Evolutionary conservation across 2,888 invertebrate species (phyloP).

Genomic region (Philereme vetulata): DNA sequence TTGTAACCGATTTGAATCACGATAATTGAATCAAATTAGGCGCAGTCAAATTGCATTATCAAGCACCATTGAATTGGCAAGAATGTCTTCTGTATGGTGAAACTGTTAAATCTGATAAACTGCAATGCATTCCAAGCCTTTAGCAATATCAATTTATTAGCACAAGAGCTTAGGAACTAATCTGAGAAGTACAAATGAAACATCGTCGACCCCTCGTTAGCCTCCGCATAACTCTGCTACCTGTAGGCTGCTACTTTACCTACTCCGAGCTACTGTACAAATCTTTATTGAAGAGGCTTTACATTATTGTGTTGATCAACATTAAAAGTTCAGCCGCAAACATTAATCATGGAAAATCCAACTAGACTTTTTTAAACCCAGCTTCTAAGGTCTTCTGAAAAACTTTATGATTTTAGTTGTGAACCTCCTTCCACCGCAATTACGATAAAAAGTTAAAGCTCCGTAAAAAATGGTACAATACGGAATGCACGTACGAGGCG

Average conservation of each 20-base stretch:
- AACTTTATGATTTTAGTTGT: background rate
- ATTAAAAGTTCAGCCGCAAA: background rate
- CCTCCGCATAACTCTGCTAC: constrained; percentile 4
- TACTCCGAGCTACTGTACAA: background rate
- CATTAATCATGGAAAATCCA: background rate
- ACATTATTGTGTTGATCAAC: background rate
- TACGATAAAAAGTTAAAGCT: constrained; percentile 20
- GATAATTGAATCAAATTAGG: constrained; percentile 17
- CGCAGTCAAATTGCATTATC: constrained; percentile 14
- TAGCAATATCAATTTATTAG: constrained; percentile 6
- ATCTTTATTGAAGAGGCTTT: background rate
- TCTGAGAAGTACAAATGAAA: constrained; percentile 17
- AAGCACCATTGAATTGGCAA: constrained; percentile 13
- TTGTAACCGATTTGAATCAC: constrained; percentile 12
- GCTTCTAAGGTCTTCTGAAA: constrained; percentile 3
- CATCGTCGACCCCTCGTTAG: constrained; percentile 20
- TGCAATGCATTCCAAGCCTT: constrained; percentile 7
- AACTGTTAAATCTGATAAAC: constrained; percentile 13
- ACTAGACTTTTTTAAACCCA: background rate
- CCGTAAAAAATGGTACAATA: constrained; percentile 16
- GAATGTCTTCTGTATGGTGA: constrained; percentile 11
- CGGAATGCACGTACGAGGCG: constrained; percentile 19
- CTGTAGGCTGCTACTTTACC: constrained; percentile 1
- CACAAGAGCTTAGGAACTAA: constrained; percentile 6
- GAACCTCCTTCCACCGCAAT: constrained; percentile 3